A percentile compares a stretch with the other conserved stretches of the same genome.
Evolutionary conservation across 2,113 vertebrate genomes (phyloP).

Genomic region (Thalassoma bifasciatum): DNA sequence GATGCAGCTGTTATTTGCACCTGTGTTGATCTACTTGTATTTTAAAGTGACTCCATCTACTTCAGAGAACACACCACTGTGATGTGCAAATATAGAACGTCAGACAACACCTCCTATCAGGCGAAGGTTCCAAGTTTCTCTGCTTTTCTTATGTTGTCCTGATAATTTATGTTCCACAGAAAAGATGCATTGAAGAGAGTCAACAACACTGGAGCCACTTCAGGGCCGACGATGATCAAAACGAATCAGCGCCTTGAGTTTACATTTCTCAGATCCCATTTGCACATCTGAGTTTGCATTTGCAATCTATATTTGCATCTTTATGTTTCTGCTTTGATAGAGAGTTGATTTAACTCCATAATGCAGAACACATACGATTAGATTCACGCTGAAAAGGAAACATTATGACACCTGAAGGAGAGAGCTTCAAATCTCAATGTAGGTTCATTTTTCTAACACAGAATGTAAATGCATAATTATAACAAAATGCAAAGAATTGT

Average conservation of each 20-base stretch:
- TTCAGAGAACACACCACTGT: too few species aligned
- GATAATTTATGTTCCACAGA: not conserved
- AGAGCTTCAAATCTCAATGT: too few species aligned
- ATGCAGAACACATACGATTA: not conserved
- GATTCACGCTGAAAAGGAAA: slow-evolving; percentile 9
- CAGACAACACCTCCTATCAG: not conserved
- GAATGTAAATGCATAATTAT: too few species aligned
- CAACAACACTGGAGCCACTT: not conserved
- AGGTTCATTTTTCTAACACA: too few species aligned
- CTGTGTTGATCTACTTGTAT: too few species aligned
- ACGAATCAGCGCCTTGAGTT: not conserved
- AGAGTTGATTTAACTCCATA: slow-evolving; percentile 18
- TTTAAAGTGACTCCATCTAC: too few species aligned
- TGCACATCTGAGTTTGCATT: slow-evolving; percentile 34
- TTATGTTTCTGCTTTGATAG: slow-evolving; percentile 18
- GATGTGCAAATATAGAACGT: not conserved
- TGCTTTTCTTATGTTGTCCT: not conserved
- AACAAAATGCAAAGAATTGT: slow-evolving; percentile 9
- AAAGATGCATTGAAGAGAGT: slow-evolving; percentile 5
- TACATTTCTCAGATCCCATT: slow-evolving; percentile 46
- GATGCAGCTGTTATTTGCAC: too few species aligned
- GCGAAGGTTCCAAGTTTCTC: not conserved
- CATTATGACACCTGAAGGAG: not conserved
- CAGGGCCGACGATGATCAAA: not conserved
- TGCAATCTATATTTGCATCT: slow-evolving; percentile 18